phyloP scores from a whole-genome alignment of 2,113 vertebrate genomes.

The Litocranius walleri region DNA sequence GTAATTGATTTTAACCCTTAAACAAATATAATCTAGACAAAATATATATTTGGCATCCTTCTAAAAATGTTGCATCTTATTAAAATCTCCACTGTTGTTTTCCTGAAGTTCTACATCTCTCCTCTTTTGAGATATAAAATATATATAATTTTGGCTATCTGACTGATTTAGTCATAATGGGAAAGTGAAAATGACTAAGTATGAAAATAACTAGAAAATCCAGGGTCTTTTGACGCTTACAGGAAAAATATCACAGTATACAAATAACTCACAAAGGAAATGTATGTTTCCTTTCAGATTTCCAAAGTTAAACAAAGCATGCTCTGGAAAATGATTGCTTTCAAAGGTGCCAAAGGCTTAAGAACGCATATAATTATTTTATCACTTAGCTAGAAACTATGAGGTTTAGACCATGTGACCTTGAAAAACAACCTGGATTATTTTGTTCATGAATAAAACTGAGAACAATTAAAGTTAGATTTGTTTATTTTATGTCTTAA shows the following conservation, averaged over 20 bases:
- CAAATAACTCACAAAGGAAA: neutral
- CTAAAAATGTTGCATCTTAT: neutral
- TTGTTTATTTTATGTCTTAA: constrained; percentile 13
- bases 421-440: neutral
- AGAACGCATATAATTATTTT: neutral
- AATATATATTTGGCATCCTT: neutral
- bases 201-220: neutral
- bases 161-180: neutral
- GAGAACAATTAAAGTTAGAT: neutral
- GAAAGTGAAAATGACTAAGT: neutral
- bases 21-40: neutral
- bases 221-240: neutral
- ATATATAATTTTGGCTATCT: neutral
- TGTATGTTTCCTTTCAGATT: neutral
- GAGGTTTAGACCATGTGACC: neutral
- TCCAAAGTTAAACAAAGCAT: neutral
- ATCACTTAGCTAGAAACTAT: neutral
- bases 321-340: neutral
- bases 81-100: neutral
- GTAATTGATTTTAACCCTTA: neutral
- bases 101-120: neutral
- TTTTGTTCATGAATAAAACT: neutral
- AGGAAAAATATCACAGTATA: neutral
- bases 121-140: neutral
- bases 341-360: neutral